Conservation (phyloP, 2,888 invertebrate species). For the Cheilosia urbana region DNA sequence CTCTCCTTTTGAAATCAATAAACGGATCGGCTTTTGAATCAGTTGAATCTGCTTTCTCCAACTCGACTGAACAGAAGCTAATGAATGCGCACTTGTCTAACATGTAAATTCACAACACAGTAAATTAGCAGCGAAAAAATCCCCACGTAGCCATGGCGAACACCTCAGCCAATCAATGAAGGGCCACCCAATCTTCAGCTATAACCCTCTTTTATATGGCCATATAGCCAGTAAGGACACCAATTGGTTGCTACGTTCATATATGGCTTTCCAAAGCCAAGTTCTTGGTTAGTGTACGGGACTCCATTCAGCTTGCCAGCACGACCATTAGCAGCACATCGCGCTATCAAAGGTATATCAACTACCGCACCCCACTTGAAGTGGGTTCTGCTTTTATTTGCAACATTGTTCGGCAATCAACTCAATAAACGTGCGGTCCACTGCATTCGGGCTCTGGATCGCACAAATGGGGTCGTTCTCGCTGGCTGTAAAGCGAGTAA, state of each 20-base stretch:
- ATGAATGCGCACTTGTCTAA: constrained; percentile 7
- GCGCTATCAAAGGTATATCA: constrained; percentile 5
- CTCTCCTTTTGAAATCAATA: not conserved
- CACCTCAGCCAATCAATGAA: constrained; percentile 3
- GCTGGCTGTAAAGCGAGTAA: not conserved
- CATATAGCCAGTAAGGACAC: not conserved
- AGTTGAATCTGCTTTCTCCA: not conserved
- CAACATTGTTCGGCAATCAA: constrained; percentile 35
- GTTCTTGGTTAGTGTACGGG: not conserved
- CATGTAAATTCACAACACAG: not conserved
- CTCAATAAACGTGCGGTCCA: constrained; percentile 28
- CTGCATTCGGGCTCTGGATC: constrained; percentile 1
- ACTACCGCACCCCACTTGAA: not conserved
- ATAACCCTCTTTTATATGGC: not conserved
- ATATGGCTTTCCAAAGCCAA: not conserved
- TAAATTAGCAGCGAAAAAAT: not conserved
- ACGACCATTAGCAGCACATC: not conserved
- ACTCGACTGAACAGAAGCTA: constrained; percentile 1
- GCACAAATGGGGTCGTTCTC: not conserved
- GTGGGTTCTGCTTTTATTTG: constrained; percentile 16
- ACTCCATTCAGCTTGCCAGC: not conserved
- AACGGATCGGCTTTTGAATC: not conserved
- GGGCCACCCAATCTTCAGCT: not conserved
- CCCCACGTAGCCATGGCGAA: not conserved
- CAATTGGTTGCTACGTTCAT: constrained; percentile 2